phyloP scores from a whole-genome alignment of 2,113 vertebrate species.

The Dicaeum eximium region DNA sequence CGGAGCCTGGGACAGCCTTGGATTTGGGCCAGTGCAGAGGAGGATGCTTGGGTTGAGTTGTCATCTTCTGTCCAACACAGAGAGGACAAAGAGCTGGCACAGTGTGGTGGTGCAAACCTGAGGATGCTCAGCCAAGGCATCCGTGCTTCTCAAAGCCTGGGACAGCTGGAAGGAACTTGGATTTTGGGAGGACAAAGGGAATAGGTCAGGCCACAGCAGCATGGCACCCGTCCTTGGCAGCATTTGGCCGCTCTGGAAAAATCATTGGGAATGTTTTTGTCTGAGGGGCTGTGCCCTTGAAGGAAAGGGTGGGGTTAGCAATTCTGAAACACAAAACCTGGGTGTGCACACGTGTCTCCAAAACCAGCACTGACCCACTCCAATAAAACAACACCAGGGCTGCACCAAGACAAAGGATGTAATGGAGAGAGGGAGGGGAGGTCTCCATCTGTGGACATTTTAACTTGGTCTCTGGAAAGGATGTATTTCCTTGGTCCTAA shows the following conservation, averaged over 20 bases:
- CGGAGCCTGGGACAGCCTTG: neutral
- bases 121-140: neutral
- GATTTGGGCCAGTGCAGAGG: neutral
- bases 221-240: neutral
- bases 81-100: neutral
- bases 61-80: accelerated
- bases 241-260: neutral
- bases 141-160: neutral
- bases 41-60: neutral
- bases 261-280: neutral
- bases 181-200: neutral
- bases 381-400: neutral
- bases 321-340: neutral
- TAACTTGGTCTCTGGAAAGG: slow-evolving; percentile 38
- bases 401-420: neutral
- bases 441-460: slow-evolving; percentile 8
- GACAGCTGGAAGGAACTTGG: neutral
- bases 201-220: neutral
- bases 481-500: slow-evolving; percentile 45
- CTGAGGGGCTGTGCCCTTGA: neutral
- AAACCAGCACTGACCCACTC: neutral
- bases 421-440: neutral
- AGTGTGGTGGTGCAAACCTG: accelerated
- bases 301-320: neutral
- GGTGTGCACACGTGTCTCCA: neutral